Evolutionary conservation across 1,140 invertebrate genomes (phyloP).

Genomic region (Micrasema longulum): DNA sequence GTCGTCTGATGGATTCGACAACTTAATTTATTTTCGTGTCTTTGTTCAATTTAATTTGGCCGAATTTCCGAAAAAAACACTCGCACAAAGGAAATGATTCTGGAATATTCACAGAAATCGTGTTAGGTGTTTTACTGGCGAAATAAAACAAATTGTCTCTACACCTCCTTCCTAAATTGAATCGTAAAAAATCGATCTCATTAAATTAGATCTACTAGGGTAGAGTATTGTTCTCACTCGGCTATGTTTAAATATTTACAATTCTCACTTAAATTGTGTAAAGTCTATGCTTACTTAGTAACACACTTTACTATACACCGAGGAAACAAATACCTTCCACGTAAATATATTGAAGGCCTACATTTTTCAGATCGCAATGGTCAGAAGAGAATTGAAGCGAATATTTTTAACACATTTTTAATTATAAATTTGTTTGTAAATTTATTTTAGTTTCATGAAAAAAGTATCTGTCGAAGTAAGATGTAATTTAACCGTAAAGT

Average conservation of each 20-base stretch:
- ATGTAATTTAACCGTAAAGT: no score
- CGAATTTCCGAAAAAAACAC: not conserved
- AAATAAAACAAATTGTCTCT: slow-evolving; percentile 36
- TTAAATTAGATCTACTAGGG: slow-evolving; percentile 32
- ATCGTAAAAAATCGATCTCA: slow-evolving; percentile 34
- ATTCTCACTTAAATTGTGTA: not conserved
- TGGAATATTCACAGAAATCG: slow-evolving; percentile 1
- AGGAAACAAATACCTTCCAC: no score
- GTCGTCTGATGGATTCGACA: not conserved
- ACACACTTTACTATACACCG: not conserved
- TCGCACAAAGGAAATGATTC: slow-evolving; percentile 1
- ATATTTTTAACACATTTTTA: not conserved
- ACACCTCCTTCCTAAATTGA: not conserved
- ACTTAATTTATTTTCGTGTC: not conserved
- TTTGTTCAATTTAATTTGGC: slow-evolving; percentile 19
- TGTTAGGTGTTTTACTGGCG: slow-evolving; percentile 1
- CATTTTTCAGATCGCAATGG: no score
- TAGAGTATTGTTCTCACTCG: slow-evolving; percentile 16
- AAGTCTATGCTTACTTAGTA: not conserved
- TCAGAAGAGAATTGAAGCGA: not conserved
- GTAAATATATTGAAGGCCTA: no score
- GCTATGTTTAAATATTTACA: slow-evolving; percentile 7
- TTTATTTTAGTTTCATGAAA: no score
- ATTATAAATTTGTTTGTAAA: no score
- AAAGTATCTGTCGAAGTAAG: no score